Conservation (phyloP, 2,888 invertebrate genomes). For the Horisme vitalbata region DNA sequence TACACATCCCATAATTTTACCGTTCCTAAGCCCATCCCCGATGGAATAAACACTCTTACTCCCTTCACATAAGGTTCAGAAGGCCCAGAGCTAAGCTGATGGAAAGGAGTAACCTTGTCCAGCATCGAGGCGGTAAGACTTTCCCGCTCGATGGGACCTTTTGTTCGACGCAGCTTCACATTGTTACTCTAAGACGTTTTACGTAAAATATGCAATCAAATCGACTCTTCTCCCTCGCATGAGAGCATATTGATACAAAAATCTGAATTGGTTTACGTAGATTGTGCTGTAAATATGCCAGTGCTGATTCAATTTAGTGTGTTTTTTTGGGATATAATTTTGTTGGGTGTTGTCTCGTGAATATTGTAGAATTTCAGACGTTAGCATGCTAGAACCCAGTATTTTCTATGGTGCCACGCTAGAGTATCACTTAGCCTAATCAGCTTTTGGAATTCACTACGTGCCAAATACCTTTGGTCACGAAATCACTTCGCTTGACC, state of each 20-base stretch:
- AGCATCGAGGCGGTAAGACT: conserved; percentile 31
- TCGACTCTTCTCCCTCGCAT: conserved; percentile 25
- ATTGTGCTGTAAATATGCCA: conserved; percentile 1
- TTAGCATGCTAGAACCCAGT: conserved; percentile 1
- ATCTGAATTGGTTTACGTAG: conserved; percentile 16
- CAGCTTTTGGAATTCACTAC: conserved; percentile 6
- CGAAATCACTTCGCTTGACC: conserved; percentile 18
- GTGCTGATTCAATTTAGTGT: not conserved
- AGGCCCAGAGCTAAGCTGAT: not conserved
- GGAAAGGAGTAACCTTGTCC: conserved; percentile 19
- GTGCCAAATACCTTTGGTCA: conserved; percentile 14
- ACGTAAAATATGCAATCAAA: conserved; percentile 35
- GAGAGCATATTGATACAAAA: conserved; percentile 23
- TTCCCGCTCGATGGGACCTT: conserved; percentile 38
- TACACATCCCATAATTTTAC: conserved; percentile 20
- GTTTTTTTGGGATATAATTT: not conserved
- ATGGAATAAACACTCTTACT: conserved; percentile 3
- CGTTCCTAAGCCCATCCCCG: not conserved
- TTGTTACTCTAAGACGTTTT: conserved; percentile 39
- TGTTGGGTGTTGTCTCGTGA: not conserved
- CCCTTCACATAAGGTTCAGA: conserved; percentile 4
- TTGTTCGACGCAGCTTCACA: conserved; percentile 39
- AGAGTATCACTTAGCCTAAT: conserved; percentile 11
- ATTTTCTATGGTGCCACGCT: not conserved
- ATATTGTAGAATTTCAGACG: not conserved